Percentiles rank a stretch among this genome's conserved stretches.
These are phyloP conservation scores for Clarias platycephalus DNA, from an alignment of 2,797 vertebrate genomes.

Conservation along the genomic window DNA sequence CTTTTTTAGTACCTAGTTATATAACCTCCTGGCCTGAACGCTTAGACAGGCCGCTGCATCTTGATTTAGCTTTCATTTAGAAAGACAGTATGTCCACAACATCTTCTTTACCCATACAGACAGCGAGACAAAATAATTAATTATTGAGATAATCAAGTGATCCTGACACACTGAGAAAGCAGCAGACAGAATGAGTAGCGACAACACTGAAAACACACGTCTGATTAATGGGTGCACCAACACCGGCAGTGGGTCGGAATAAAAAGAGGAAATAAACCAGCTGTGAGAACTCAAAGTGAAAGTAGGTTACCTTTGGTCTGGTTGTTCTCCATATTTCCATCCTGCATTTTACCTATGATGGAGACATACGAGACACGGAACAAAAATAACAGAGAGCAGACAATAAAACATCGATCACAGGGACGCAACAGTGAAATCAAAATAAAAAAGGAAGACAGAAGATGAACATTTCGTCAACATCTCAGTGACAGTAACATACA, in stretches of 20 bases:
- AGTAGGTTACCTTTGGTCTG: slow-evolving; percentile 99
- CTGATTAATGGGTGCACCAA: slow-evolving; percentile 37
- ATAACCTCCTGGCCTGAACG: neutral
- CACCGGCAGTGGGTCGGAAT: neutral
- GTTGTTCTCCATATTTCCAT: slow-evolving; percentile 99
- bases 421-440: slow-evolving; percentile 78
- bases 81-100: neutral
- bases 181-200: slow-evolving; percentile 46
- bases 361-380: slow-evolving; percentile 94
- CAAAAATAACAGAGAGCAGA: slow-evolving; percentile 83
- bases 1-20: neutral
- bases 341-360: slow-evolving; percentile 99
- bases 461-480: slow-evolving; percentile 78
- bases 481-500: slow-evolving; percentile 72
- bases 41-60: neutral
- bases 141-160: slow-evolving; percentile 26
- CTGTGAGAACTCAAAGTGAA: slow-evolving; percentile 66
- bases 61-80: neutral
- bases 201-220: slow-evolving; percentile 50
- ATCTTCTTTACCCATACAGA: neutral
- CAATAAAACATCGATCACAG: slow-evolving; percentile 80
- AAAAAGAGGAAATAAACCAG: slow-evolving; percentile 40
- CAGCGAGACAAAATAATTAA: slow-evolving; percentile 5
- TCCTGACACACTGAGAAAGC: slow-evolving; percentile 44
- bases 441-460: slow-evolving; percentile 76